Evolutionary conservation across 2,797 vertebrate species (phyloP).

Genomic region (Schizothorax lantsangensis): DNA sequence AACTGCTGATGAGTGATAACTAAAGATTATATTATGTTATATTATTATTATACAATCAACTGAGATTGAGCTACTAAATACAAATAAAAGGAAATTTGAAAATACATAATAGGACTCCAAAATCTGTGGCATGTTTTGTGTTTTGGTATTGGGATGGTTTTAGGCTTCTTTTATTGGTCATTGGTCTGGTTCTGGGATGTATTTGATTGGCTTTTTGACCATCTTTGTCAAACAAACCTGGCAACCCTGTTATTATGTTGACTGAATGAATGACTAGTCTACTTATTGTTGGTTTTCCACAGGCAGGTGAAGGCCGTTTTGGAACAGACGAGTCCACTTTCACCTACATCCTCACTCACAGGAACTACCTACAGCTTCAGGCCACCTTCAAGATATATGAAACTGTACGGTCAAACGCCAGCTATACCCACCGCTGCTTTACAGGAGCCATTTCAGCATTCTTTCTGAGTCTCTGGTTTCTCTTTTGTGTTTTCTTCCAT

Average conservation of each 20-base stretch:
- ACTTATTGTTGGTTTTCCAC: constrained; percentile 6
- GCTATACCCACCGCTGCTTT: neutral
- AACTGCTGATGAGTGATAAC: too few species aligned
- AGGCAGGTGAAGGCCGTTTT: constrained; percentile 94
- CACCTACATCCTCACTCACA: constrained; percentile 87
- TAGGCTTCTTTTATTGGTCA: neutral
- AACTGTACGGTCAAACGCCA: constrained; percentile 74
- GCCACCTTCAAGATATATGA: constrained; percentile 93
- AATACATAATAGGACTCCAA: neutral
- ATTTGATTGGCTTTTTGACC: neutral
- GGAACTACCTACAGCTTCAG: constrained; percentile 91
- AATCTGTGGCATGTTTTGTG: neutral
- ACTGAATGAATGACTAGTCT: neutral
- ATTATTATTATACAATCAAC: too few species aligned
- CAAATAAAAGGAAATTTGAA: neutral
- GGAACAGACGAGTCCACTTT: constrained; percentile 94
- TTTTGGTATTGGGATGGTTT: neutral
- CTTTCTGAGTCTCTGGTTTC: neutral
- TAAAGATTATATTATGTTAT: too few species aligned
- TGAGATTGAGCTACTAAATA: neutral
- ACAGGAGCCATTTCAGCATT: neutral
- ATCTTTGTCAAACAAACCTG: neutral
- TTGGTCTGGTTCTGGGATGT: neutral
- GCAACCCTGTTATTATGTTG: neutral
- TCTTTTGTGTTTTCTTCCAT: neutral